Evolutionary conservation across 1,140 invertebrate species (phyloP).

Genomic region (Heliconius congener): DNA sequence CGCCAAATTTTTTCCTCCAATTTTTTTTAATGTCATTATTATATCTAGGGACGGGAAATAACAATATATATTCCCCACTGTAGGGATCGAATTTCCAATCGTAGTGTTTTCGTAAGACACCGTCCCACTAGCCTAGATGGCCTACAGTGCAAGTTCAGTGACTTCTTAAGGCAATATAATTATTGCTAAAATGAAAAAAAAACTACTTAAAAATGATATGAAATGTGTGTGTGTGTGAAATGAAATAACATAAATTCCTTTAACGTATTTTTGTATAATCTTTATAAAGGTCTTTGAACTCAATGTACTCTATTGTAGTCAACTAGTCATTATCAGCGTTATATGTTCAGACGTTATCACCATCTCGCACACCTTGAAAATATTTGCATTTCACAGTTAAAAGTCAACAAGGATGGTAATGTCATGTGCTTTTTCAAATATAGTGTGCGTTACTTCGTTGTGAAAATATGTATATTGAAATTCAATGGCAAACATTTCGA

Average conservation of each 20-base stretch:
- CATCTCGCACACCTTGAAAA: not conserved
- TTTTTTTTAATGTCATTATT: too few relatives aligned
- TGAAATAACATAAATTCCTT: not conserved
- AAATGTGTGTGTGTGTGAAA: too few relatives aligned
- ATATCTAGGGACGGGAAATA: too few relatives aligned
- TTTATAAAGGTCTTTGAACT: not conserved
- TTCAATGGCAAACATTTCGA: too few relatives aligned
- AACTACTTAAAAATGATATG: not conserved
- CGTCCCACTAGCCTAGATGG: too few relatives aligned
- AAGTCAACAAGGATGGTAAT: not conserved
- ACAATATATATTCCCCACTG: too few relatives aligned
- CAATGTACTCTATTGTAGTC: not conserved
- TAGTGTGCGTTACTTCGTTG: not conserved
- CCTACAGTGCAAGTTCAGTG: not conserved
- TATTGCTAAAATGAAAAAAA: not conserved
- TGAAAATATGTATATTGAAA: too few relatives aligned
- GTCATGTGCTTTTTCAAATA: not conserved
- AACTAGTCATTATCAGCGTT: not conserved
- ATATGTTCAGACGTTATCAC: not conserved
- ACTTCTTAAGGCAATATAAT: not conserved
- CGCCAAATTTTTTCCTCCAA: too few relatives aligned
- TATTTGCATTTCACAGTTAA: not conserved
- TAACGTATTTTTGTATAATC: not conserved
- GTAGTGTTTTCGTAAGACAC: too few relatives aligned
- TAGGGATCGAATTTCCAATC: too few relatives aligned